Evolutionary conservation across 2,888 invertebrate species (phyloP).

Genomic region (Melinopterus prodromus): DNA sequence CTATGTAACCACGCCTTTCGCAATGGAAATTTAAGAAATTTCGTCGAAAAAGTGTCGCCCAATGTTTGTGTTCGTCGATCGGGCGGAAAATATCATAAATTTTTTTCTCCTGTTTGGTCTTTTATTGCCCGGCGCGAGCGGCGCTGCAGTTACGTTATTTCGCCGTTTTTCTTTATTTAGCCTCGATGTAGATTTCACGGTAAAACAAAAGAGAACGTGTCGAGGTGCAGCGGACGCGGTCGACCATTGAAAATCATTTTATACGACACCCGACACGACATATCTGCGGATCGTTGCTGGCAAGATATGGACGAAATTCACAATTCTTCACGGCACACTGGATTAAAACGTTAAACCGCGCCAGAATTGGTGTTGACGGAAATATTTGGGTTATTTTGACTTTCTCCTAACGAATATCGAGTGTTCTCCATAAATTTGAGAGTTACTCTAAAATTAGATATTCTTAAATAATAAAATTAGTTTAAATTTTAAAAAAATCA

Average conservation of each 20-base stretch:
- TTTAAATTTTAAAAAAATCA: neutral
- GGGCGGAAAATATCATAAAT: neutral
- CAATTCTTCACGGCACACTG: neutral
- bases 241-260: neutral
- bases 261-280: neutral
- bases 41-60: neutral
- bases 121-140: neutral
- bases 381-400: neutral
- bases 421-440: too few species aligned
- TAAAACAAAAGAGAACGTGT: conserved; percentile 4
- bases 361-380: neutral
- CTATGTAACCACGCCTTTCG: neutral
- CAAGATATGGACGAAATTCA: neutral
- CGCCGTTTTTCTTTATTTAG: neutral
- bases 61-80: neutral
- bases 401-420: neutral
- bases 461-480: neutral
- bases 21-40: conserved; percentile 4
- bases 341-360: neutral
- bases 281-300: neutral
- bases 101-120: neutral
- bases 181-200: neutral
- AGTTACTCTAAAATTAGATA: too few species aligned
- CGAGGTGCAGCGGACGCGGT: neutral
- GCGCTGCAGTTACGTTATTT: neutral